Conservation (phyloP, 2,113 vertebrate genomes). For the Desmodus rotundus region DNA sequence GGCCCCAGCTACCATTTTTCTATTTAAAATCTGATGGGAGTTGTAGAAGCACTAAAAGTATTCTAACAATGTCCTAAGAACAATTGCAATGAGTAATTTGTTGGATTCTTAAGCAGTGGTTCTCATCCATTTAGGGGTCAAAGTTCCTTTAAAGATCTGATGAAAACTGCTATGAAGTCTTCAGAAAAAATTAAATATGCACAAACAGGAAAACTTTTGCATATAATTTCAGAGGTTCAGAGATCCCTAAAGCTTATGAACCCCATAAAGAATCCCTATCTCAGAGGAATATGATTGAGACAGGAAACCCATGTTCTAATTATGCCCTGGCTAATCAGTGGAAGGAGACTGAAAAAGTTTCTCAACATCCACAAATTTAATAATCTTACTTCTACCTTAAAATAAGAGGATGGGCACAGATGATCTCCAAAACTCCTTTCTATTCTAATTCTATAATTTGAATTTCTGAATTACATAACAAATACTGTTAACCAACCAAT, state of each 20-base stretch:
- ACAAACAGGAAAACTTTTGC: not conserved
- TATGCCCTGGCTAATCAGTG: not conserved
- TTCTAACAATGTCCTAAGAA: not conserved
- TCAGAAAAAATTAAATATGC: not conserved
- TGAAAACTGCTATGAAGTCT: not conserved
- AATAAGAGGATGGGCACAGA: not conserved
- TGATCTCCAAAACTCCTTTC: not conserved
- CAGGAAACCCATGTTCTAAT: not conserved
- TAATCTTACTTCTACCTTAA: not conserved
- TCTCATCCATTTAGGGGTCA: not conserved
- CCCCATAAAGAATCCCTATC: not conserved
- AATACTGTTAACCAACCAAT: constrained; percentile 13
- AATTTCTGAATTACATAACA: constrained; percentile 20
- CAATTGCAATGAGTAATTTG: not conserved
- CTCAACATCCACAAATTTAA: not conserved
- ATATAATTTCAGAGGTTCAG: not conserved
- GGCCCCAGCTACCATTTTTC: not conserved
- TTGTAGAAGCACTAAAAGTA: not conserved
- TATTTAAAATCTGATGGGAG: not conserved
- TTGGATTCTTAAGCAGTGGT: not conserved
- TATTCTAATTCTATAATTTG: constrained; percentile 3
- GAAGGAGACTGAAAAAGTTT: not conserved
- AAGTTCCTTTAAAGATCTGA: not conserved
- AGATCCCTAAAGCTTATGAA: not conserved
- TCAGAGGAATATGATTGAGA: not conserved